Base-by-base conservation (phyloP, 1,140 invertebrate species). In the Telenomus remus region DNA sequence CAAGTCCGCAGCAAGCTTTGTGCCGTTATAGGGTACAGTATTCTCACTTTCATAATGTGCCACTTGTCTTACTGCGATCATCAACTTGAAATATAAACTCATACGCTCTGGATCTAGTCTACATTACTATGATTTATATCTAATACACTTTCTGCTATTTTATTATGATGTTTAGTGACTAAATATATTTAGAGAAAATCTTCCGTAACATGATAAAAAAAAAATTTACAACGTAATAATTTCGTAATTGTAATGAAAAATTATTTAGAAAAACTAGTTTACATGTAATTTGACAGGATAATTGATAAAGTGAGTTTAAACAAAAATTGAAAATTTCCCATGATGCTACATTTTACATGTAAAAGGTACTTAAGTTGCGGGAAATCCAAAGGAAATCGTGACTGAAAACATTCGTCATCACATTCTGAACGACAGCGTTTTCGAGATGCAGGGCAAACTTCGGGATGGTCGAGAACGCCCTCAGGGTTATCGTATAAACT, bases 401-500 rank as follows among this genome's bases (percentile, higher is more conserved):
- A 8, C 4, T 4, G 33, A 43, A 27, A 49, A 33, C 61, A 72
- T 77, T 68, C 66, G 55, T 76, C 74, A 71, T 76, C 66, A 27
- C 19, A 57, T 76, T 51, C 56, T 57, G 43, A 43, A 48, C 35
- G 66, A 46, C 11, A 33, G 39, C 9, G 19, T 27, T 60, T 57
- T 77, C 54, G 43, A 66, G 55, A 50, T 39, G 53, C 43, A 19
- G 44, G 51, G 47, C 14, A 48, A 43, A 60, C 65, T 65, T 63
- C 72, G 44, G 78, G 68, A 63, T 72, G 74, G 75, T 79, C 71
- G 78, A 79, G 57, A 59, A 72, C 15, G 74, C 48, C 54, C 55
- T 39, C 9, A 56, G 72, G 76, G 71, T 80, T 80, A 80, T 80
- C 78, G 75, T 73, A 63, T 78, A 70, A 73, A 69, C 69, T 68